Percentiles rank a stretch among this genome's conserved stretches.
Evolutionary conservation across 1,140 invertebrate genomes (phyloP).

Genomic region (Augochlora pura): DNA sequence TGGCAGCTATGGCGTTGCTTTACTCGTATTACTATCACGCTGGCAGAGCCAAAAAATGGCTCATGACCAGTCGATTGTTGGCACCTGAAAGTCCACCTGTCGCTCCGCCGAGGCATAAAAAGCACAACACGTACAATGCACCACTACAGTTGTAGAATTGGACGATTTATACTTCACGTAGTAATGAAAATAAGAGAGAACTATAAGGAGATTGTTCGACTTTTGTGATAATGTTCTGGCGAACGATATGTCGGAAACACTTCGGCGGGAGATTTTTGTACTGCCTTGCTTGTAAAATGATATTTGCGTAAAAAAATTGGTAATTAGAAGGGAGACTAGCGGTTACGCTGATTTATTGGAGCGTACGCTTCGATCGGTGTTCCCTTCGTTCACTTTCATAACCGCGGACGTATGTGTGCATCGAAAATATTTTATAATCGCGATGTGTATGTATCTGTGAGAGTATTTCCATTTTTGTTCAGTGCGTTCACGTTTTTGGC

Average conservation of each 20-base stretch:
- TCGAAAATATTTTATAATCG: constrained; percentile 5
- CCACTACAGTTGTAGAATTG: constrained; percentile 68
- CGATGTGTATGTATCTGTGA: not conserved
- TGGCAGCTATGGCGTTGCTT: constrained; percentile 76
- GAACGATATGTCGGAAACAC: not conserved
- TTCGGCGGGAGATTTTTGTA: not conserved
- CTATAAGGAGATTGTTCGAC: not conserved
- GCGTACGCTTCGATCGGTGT: not conserved
- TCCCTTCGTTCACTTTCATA: not conserved
- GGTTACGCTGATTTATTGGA: constrained; percentile 23
- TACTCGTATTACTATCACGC: constrained; percentile 79
- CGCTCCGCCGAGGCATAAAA: constrained; percentile 79
- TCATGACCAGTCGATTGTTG: constrained; percentile 71
- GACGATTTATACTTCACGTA: constrained; percentile 13
- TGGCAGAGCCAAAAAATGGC: constrained; percentile 77
- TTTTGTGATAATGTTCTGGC: not conserved
- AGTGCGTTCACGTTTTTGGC: constrained; percentile 4
- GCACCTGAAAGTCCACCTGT: constrained; percentile 72
- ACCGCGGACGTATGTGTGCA: not conserved
- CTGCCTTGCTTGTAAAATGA: not conserved
- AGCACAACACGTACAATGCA: constrained; percentile 66
- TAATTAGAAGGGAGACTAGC: not conserved
- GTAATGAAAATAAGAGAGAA: not conserved
- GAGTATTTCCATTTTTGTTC: constrained; percentile 9
- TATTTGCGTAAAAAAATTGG: not conserved